Percentiles rank a stretch among this genome's conserved stretches.
phyloP scores from a whole-genome alignment of 2,888 invertebrate species.

The Crossocerus cetratus region DNA sequence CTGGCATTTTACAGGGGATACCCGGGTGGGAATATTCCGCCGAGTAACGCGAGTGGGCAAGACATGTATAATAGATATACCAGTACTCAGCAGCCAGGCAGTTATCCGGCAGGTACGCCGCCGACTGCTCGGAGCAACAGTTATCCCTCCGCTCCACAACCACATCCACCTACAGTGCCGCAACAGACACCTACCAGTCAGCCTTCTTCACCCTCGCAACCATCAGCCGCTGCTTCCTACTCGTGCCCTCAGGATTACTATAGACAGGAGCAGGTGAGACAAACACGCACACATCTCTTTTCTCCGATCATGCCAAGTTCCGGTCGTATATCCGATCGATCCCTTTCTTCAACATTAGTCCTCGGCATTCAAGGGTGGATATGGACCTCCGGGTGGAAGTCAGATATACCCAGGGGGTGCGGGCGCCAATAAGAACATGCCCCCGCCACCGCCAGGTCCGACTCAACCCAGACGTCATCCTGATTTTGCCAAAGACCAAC shows the following conservation, averaged over 20 bases:
- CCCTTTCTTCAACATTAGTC: not conserved
- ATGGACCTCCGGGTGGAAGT: constrained; percentile 74
- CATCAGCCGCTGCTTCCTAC: constrained; percentile 80
- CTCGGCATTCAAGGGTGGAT: constrained; percentile 63
- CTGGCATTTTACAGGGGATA: constrained; percentile 70
- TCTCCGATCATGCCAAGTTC: too few relatives aligned
- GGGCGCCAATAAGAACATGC: constrained; percentile 80
- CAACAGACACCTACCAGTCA: constrained; percentile 86
- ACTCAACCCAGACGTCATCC: constrained; percentile 87
- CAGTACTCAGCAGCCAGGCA: constrained; percentile 71
- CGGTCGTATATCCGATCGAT: not conserved
- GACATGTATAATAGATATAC: constrained; percentile 76
- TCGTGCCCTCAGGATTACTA: constrained; percentile 78
- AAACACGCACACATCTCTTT: not conserved
- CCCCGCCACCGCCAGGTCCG: constrained; percentile 81
- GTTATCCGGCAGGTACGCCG: constrained; percentile 67
- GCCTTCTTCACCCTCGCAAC: constrained; percentile 87
- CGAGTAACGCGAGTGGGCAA: constrained; percentile 71
- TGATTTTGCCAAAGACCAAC: constrained; percentile 88
- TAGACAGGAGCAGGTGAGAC: constrained; percentile 80
- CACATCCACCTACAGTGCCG: constrained; percentile 78
- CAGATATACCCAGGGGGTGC: constrained; percentile 77
- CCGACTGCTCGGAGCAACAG: constrained; percentile 73
- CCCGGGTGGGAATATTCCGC: constrained; percentile 72
- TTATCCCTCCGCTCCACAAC: constrained; percentile 80